These are phyloP conservation scores for Rhinopithecus roxellana DNA, from an alignment of 2,113 vertebrate species.

Conservation along the genomic window DNA sequence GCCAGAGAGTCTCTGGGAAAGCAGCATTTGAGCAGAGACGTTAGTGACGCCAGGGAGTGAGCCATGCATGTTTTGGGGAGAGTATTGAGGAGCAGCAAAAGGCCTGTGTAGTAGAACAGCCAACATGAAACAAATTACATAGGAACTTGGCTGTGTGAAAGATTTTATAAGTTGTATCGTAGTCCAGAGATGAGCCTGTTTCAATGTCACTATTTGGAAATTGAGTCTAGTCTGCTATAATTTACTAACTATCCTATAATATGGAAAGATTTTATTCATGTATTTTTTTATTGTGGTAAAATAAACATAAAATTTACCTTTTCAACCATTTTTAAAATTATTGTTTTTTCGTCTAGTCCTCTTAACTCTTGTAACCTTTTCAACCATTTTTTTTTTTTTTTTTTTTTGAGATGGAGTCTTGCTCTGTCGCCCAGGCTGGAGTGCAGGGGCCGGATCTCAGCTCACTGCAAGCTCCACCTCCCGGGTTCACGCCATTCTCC, in stretches of 20 bases:
- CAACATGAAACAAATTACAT: not conserved
- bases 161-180: not conserved
- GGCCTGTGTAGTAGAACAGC: not conserved
- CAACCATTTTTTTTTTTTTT: not conserved
- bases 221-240: not conserved
- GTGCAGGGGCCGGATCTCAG: too few species aligned
- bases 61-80: not conserved
- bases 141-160: not conserved
- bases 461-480: too few species aligned
- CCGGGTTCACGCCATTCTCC: too few species aligned
- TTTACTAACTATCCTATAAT: not conserved
- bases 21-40: not conserved
- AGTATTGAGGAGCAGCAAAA: not conserved
- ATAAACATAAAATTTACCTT: not conserved
- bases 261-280: slow-evolving; percentile 6
- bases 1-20: not conserved
- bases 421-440: too few species aligned
- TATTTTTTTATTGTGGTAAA: not conserved
- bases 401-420: too few species aligned
- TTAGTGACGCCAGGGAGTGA: not conserved
- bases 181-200: not conserved
- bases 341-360: too few species aligned
- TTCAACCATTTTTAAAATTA: not conserved
- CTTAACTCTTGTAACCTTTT: not conserved
- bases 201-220: not conserved